phyloP scores from a whole-genome alignment of 1,140 invertebrate genomes.

The Hylyphantes graminicola region DNA sequence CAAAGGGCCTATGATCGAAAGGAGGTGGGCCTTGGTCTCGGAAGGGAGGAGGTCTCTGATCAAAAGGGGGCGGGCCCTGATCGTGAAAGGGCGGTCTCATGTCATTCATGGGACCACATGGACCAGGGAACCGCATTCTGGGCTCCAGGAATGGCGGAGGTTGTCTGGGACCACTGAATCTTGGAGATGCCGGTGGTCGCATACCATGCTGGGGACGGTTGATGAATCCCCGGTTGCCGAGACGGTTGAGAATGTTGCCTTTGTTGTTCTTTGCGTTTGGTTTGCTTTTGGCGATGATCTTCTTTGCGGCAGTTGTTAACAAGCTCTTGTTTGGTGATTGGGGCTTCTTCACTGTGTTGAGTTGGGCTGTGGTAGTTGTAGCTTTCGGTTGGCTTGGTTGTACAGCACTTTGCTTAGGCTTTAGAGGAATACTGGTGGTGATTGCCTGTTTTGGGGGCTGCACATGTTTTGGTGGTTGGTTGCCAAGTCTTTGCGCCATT shows the following conservation, averaged over 20 bases:
- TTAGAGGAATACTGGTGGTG: not conserved
- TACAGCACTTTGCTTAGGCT: not conserved
- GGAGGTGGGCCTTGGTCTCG: no score
- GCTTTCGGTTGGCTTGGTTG: not conserved
- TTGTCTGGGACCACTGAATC: constrained; percentile 31
- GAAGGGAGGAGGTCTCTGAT: not conserved
- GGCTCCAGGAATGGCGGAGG: constrained; percentile 28
- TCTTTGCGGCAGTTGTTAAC: not conserved
- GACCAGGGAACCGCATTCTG: constrained; percentile 7
- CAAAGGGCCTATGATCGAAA: not conserved
- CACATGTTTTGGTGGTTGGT: not conserved
- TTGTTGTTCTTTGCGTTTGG: constrained; percentile 6
- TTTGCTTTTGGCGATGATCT: not conserved
- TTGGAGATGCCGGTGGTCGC: constrained; percentile 2
- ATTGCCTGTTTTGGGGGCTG: not conserved
- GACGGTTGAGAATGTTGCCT: constrained; percentile 23
- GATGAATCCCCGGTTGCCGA: constrained; percentile 26
- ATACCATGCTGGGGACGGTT: not conserved
- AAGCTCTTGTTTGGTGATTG: not conserved
- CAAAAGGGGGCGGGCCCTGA: not conserved
- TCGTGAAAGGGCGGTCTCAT: constrained; percentile 3
- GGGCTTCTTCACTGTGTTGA: not conserved
- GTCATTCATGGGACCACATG: constrained; percentile 21
- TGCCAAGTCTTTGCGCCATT: constrained; percentile 3
- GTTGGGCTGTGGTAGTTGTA: not conserved